Base-by-base conservation (phyloP, 2,113 vertebrate species). In the Pollachius pollachius region DNA sequence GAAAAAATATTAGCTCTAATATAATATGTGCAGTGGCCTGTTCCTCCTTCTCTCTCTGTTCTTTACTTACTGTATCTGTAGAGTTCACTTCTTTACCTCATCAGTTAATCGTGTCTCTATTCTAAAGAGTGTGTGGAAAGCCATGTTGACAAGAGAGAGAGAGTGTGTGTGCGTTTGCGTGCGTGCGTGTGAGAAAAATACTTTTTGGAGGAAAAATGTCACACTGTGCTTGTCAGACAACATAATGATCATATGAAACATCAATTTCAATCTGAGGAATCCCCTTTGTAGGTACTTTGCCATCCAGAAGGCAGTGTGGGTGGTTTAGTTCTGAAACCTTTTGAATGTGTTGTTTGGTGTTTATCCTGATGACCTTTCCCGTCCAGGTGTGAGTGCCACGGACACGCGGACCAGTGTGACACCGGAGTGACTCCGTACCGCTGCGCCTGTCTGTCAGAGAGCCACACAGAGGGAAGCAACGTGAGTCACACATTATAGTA, bases 381-480 rank as follows among this genome's bases (percentile, higher is more conserved):
- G 77, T 79, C 63, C 84, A 98, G 96, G 77, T 97, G 96, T 75
- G 92, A 95, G 79, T 98, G 96, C 87, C 85, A 94, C 0, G 94
- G 97, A 67, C 95, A 97, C 15, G 94, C 96, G 9, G 85, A 92
- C 78, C 74, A 71, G 21, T 98, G 96, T 17, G 91, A 98, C 48
- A 90, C 87, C 19, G 77, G 65, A 48, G 57, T 85, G 69, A 89
- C 74, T 5, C 94, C 93, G 0, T 98, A 96, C 71, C 88, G 77
- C 62, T 98, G 97, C 19, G 62, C 92, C 37, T 99, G 95, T 27
- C 52, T 94, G 37, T 84, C 81, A 62, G 92, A 94, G 73, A 96
- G 94, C 80, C 92, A 94, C 86, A 94, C 95, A 5, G 84, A 92
- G 70, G 96, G 96, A 81, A 84, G 84, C 80, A 94, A 95, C 3